Base-by-base conservation (phyloP, 2,113 vertebrate genomes). In the Coptodon rendalli region DNA sequence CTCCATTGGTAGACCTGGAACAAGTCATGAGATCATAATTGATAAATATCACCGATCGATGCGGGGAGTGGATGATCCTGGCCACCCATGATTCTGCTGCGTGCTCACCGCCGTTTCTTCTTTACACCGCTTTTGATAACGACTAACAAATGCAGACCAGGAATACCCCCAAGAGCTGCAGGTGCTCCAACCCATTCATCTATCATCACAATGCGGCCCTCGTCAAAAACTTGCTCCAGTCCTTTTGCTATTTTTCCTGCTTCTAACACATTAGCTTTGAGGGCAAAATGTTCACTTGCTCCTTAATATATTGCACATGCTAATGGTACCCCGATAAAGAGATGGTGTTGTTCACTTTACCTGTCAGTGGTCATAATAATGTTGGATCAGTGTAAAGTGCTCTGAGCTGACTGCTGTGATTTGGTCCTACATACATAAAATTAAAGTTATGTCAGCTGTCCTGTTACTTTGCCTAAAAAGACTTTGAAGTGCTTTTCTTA, bases 251-350 rank as follows among this genome's bases (percentile, higher is more conserved):
- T 34, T 63, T 19, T 63, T 3, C 59, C 29, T 63, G 29, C 59
- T 34, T 34, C 9, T 19, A 59, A 59, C 24, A 56, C 54, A 17
- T 57, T 31, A 56, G 22, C 53, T 56, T 56, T 56, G 22, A 56
- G 54, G 53, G 4, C 22, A 56, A 2, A 12, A 24, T 56, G 22
- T 56, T 59, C 56, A 29, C 56, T 9, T 7, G 45, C 45, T 57
- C 54, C 54, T 24, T 57, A 2, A 2, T 57, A 0, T 19, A 19
- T 0, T 16, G 24, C 56, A 57, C 7, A 27, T 29, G 24, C 54
- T 57, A 57, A 14, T 0, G 54, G 54, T 6, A 27, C 54, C 6
- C 0, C 0, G 6, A 57, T 29, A 29, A 5, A 59, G 56, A 16
- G 7, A 29, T 22, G n/a, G 27, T 59, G 27, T 12, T 12, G 11